Evolutionary conservation across 2,888 invertebrate genomes (phyloP), one percentile per base, ranked within the genome.

Genomic region (Tyria jacobaeae): DNA sequence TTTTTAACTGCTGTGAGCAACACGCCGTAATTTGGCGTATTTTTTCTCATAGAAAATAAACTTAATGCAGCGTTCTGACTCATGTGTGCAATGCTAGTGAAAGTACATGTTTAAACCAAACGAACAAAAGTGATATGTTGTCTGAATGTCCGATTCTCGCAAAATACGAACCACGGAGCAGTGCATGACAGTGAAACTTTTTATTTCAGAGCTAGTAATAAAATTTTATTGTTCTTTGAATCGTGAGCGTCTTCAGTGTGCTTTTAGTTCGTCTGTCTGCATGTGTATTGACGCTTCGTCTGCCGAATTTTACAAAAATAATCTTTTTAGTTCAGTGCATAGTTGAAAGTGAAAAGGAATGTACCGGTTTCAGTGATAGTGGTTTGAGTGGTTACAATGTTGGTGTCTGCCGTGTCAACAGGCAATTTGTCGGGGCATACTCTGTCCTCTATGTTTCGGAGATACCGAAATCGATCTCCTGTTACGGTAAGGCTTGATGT

Each of bases 381-480:
- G 66, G 51, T 64, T 62, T 53, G 41, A 64, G 68, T 69, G 68
- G 44, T 68, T 6, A 24, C 78, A 70, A 92, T 92, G 93, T 81
- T 92, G 73, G 86, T 89, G 74, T 88, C 91, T 34, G 75, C 85
- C 25, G 79, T 83, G 17, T 81, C 86, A 9, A 74, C 87, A 49
- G 81, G 86, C 41, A 89, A 84, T 69, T 72, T 89, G 66, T 84
- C 84, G 50, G 84, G 85, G 48, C 86, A 89, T 64, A 84, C 93
- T 15, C 66, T 92, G 75, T 86, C 92, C 5, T 86, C 88, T 37
- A 88, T 91, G 81, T 90, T 92, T 75, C 85, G 90, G 75, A 88
- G 86, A 70, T 82, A 84, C 31, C 78, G 86, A 62, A 84, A 83
- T 64, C 83, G 75, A 58, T 85, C 85, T 64, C 84, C 84, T 41